Evolutionary conservation across 2,888 invertebrate species (phyloP), one percentile per base, ranked within the genome.

Genomic region (Drosophila koepferae): DNA sequence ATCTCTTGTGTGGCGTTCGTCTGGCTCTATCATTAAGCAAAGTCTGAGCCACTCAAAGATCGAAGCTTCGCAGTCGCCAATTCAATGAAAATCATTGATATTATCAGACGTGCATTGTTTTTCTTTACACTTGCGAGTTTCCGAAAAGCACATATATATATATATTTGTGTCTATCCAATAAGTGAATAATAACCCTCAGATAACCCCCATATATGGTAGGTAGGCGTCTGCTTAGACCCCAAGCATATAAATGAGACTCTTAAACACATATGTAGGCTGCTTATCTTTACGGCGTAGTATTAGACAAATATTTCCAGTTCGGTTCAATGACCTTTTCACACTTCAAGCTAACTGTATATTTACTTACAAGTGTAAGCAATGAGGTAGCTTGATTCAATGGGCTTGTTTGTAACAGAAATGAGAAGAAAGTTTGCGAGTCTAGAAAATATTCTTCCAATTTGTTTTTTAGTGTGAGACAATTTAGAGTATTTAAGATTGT

Each of bases 11-110:
- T 14, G 20, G 18, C 48, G 63, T 31, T 18, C 49, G 36, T 36
- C 62, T 72, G 68, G 60, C 59, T 46, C 63, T 75, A 80, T 78
- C 78, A 63, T 65, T 78, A 76, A 76, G 14, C 63, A 80, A 78
- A 78, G 77, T 74, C 74, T 79, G 61, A 34, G 36, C 28, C 55
- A 68, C 80, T 76, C 31, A 7, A 20, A 41, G 55, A 56, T n/a
- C 40, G 67, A 48, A 62, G 10, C 34, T 36, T 23, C 10, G 54
- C 16, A 38, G 71, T 46, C 79, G 79, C 74, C 79, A 66, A 28
- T 65, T 62, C 71, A 65, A 68, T 72, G 59, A 41, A 49, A 40
- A 28, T 51, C 56, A 46, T 63, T 77, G 77, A 71, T 77, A 67
- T 72, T 63, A 72, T 77, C 70, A 2, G 20, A 12, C 44, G 44